Percentiles rank a stretch among this genome's conserved stretches.
These are phyloP conservation scores for Mongoloraphidia duomilia DNA, from an alignment of 2,888 invertebrate species.

Conservation along the genomic window DNA sequence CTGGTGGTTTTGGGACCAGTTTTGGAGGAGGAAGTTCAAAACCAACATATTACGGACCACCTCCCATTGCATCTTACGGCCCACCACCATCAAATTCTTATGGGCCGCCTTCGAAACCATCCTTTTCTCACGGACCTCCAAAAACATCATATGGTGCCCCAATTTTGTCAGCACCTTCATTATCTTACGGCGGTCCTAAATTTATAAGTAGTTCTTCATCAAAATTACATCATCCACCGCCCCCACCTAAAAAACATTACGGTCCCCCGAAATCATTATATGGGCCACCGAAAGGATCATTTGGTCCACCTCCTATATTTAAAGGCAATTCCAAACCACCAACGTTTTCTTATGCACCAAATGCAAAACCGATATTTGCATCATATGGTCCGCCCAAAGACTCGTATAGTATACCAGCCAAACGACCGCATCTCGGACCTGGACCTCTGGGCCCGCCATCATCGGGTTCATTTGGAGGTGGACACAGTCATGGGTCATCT, in stretches of 20 bases:
- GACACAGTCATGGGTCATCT: slow-evolving; percentile 37
- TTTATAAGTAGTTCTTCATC: slow-evolving; percentile 20
- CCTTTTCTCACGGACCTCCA: slow-evolving; percentile 9
- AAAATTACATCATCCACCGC: slow-evolving; percentile 19
- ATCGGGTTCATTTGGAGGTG: slow-evolving; percentile 23
- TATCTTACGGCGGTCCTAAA: slow-evolving; percentile 30
- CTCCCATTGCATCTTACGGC: slow-evolving; percentile 21
- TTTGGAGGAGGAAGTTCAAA: neutral
- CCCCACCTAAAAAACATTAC: slow-evolving; percentile 21
- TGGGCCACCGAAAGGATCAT: slow-evolving; percentile 26
- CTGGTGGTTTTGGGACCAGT: too few relatives aligned
- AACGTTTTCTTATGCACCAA: slow-evolving; percentile 11
- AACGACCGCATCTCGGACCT: slow-evolving; percentile 16
- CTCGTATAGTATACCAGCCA: slow-evolving; percentile 7
- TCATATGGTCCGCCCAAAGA: slow-evolving; percentile 13
- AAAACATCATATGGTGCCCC: slow-evolving; percentile 34
- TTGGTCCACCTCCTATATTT: slow-evolving; percentile 21
- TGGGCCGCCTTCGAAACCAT: slow-evolving; percentile 17
- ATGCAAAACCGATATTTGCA: slow-evolving; percentile 7
- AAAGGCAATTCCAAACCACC: slow-evolving; percentile 21
- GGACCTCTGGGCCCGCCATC: slow-evolving; percentile 23
- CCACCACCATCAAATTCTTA: slow-evolving; percentile 16
- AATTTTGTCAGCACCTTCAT: slow-evolving; percentile 27
- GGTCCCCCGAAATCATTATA: slow-evolving; percentile 30
- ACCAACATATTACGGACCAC: slow-evolving; percentile 32